Evolutionary conservation across 2,888 invertebrate species (phyloP).

Genomic region (Limnephilus auricula): DNA sequence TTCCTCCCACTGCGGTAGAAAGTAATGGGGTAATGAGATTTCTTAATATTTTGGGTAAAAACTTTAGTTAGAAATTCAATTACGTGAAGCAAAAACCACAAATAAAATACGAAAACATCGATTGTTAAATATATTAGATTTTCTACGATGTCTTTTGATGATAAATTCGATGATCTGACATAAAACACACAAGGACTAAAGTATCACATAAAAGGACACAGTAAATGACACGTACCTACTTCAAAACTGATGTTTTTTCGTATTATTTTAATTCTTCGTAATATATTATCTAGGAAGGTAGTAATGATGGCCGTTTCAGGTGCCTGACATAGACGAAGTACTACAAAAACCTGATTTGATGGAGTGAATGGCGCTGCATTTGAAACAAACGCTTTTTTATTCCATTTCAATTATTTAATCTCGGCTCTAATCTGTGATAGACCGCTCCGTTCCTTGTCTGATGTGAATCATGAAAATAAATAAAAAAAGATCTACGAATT

Average conservation of each 20-base stretch:
- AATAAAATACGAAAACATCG: too few species aligned
- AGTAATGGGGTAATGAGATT: too few species aligned
- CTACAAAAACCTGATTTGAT: slow-evolving; percentile 52
- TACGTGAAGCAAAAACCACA: too few species aligned
- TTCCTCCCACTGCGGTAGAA: too few species aligned
- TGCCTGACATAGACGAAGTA: slow-evolving; percentile 44
- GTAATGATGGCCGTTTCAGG: slow-evolving; percentile 51
- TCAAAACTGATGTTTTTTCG: slow-evolving; percentile 28
- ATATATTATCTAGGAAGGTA: slow-evolving; percentile 9
- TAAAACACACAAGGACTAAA: neutral
- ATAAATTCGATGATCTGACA: too few species aligned
- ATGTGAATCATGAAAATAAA: neutral
- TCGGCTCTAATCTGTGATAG: slow-evolving; percentile 30
- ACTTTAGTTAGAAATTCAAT: too few species aligned
- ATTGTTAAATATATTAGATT: too few species aligned
- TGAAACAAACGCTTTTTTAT: slow-evolving; percentile 42
- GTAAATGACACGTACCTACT: neutral
- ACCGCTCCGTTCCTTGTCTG: neutral
- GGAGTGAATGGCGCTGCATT: slow-evolving; percentile 49
- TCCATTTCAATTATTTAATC: slow-evolving; percentile 21
- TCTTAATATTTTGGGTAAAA: too few species aligned
- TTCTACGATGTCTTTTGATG: too few species aligned
- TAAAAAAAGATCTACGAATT: slow-evolving; percentile 11
- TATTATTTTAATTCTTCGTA: slow-evolving; percentile 49
- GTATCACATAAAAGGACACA: neutral